phyloP scores from a whole-genome alignment of 2,888 invertebrate species.

The Dyspetes luteomarginatus region DNA sequence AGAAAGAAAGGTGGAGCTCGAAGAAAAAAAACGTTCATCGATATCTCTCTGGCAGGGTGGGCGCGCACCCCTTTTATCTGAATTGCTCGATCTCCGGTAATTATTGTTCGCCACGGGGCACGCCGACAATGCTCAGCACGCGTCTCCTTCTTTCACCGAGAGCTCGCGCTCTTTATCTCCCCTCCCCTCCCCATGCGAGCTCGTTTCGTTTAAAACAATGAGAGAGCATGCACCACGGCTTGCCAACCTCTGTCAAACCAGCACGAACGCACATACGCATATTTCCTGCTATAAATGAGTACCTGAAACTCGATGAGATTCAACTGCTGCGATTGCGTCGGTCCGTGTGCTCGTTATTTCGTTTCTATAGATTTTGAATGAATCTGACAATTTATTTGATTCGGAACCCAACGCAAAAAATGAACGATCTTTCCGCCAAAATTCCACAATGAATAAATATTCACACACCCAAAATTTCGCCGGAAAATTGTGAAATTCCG shows the following conservation, averaged over 20 bases:
- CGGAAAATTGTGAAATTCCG: no score
- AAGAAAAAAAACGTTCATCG: not conserved
- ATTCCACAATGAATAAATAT: no score
- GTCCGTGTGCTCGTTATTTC: constrained; percentile 29
- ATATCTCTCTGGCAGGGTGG: constrained; percentile 34
- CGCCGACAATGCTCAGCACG: constrained; percentile 76
- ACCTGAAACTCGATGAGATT: constrained; percentile 25
- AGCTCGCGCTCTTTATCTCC: constrained; percentile 35
- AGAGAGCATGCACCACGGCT: constrained; percentile 60
- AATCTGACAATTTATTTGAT: not conserved
- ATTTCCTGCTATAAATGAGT: not conserved
- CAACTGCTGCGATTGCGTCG: constrained; percentile 40
- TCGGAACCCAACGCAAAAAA: no score
- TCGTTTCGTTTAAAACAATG: constrained; percentile 77
- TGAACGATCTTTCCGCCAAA: no score
- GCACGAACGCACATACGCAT: constrained; percentile 9
- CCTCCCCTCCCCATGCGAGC: constrained; percentile 60
- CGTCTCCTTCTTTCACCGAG: constrained; percentile 72
- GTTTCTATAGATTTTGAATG: not conserved
- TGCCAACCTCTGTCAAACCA: constrained; percentile 27
- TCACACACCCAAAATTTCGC: no score
- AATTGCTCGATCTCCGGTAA: constrained; percentile 76
- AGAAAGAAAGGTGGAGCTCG: not conserved
- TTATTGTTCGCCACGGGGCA: constrained; percentile 79
- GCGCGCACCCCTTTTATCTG: constrained; percentile 68